These are phyloP conservation scores for Urophycis tenuis DNA, from an alignment of 2,797 vertebrate species.

Conservation along the genomic window DNA sequence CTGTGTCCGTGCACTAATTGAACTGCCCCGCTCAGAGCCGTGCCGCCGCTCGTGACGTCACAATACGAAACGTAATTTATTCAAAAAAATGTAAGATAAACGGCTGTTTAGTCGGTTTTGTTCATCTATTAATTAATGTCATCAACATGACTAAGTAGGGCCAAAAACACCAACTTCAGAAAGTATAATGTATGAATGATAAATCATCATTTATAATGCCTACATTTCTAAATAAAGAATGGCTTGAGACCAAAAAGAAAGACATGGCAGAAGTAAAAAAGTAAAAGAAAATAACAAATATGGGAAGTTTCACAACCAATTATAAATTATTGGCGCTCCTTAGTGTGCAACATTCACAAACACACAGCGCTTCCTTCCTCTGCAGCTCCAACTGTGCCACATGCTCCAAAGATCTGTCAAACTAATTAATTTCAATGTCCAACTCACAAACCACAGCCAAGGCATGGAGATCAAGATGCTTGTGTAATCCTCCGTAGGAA, in stretches of 20 bases:
- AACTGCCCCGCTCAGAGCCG: no score
- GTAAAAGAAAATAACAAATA: not conserved
- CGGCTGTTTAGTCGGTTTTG: no score
- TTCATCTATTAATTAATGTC: not conserved
- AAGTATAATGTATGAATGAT: not conserved
- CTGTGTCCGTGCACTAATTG: no score
- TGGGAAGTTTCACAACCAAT: not conserved
- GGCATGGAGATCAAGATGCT: slow-evolving; percentile 8
- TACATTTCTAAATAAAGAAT: not conserved
- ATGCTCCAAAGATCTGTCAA: slow-evolving; percentile 22
- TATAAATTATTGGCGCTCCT: not conserved
- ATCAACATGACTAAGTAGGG: not conserved
- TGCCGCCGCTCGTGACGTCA: no score
- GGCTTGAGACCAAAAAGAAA: not conserved
- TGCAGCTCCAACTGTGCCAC: slow-evolving; percentile 13
- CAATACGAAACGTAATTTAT: not conserved
- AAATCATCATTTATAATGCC: not conserved
- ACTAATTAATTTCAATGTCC: slow-evolving; percentile 35
- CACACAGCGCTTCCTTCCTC: slow-evolving; percentile 9
- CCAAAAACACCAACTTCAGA: not conserved
- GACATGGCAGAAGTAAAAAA: not conserved
- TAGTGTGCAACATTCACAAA: slow-evolving; percentile 4
- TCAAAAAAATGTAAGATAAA: not conserved
- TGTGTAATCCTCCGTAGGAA: not conserved
- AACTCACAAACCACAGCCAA: slow-evolving; percentile 19